These are phyloP conservation scores for Cyprinella venusta DNA, from an alignment of 2,797 vertebrate species.

Conservation along the genomic window DNA sequence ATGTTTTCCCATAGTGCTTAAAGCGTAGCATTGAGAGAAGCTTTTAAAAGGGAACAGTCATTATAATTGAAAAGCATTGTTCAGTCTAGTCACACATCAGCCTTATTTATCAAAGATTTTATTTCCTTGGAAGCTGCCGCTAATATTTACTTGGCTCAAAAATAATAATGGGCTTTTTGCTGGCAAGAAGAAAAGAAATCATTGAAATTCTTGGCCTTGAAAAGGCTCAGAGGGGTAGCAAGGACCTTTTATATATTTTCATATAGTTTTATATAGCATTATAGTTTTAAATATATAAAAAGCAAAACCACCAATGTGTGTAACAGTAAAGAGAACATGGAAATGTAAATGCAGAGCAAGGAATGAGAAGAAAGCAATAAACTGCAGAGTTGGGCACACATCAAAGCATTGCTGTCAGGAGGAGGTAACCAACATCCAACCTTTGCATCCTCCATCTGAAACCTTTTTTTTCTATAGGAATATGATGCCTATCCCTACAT, in stretches of 20 bases:
- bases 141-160: too few relatives aligned
- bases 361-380: slow-evolving; percentile 69
- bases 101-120: too few relatives aligned
- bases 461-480: neutral
- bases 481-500: too few relatives aligned
- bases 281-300: neutral
- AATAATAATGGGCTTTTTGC: too few relatives aligned
- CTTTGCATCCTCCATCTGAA: slow-evolving; percentile 46
- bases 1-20: too few relatives aligned
- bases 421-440: slow-evolving; percentile 6
- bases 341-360: neutral
- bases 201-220: too few relatives aligned
- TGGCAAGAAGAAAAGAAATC: neutral
- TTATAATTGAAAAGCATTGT: too few relatives aligned
- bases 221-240: neutral
- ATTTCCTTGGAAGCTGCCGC: too few relatives aligned
- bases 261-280: neutral
- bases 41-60: too few relatives aligned
- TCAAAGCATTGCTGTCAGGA: slow-evolving; percentile 66
- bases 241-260: neutral
- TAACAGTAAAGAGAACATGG: neutral
- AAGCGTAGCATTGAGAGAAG: too few relatives aligned
- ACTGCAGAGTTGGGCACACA: slow-evolving; percentile 66
- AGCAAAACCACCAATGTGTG: neutral
- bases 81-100: too few relatives aligned